phyloP scores from a whole-genome alignment of 2,888 invertebrate species.

The Globia sparganii region DNA sequence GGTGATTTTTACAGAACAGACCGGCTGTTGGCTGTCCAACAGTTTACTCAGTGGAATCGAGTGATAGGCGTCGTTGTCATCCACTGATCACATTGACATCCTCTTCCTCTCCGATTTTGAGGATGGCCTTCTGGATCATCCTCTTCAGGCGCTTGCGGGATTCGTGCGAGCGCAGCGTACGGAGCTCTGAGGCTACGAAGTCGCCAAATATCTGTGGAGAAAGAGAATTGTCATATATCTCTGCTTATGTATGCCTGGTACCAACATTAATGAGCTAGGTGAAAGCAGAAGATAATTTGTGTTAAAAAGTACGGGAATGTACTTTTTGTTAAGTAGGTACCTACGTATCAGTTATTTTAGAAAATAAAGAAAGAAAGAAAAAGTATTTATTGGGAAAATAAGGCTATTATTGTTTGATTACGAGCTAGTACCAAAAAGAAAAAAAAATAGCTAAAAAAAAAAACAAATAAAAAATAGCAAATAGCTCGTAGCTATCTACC shows the following conservation, averaged over 20 bases:
- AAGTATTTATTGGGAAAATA: not conserved
- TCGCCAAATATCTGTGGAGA: slow-evolving; percentile 84
- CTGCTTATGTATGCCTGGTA: not conserved
- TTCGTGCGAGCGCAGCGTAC: slow-evolving; percentile 81
- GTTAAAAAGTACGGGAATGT: not conserved
- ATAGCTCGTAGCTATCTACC: not conserved
- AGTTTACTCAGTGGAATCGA: slow-evolving; percentile 65
- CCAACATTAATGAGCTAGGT: not conserved
- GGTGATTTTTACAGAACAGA: not conserved
- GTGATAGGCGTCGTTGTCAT: slow-evolving; percentile 70
- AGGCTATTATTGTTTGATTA: not conserved
- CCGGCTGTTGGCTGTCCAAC: slow-evolving; percentile 19
- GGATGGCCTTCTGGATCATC: slow-evolving; percentile 86
- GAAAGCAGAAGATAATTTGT: not conserved
- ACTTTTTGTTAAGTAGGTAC: too few species aligned
- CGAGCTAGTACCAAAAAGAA: too few species aligned
- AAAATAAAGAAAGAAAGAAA: too few species aligned
- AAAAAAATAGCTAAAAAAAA: too few species aligned
- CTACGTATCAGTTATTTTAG: too few species aligned
- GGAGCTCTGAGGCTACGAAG: slow-evolving; percentile 87
- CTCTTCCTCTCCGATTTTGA: slow-evolving; percentile 83
- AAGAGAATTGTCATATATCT: not conserved
- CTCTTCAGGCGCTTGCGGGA: slow-evolving; percentile 83
- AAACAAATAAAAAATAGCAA: too few species aligned
- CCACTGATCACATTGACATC: slow-evolving; percentile 76